Base-by-base conservation (phyloP, 2,113 vertebrate species). In the Apistogramma diplotaenia region DNA sequence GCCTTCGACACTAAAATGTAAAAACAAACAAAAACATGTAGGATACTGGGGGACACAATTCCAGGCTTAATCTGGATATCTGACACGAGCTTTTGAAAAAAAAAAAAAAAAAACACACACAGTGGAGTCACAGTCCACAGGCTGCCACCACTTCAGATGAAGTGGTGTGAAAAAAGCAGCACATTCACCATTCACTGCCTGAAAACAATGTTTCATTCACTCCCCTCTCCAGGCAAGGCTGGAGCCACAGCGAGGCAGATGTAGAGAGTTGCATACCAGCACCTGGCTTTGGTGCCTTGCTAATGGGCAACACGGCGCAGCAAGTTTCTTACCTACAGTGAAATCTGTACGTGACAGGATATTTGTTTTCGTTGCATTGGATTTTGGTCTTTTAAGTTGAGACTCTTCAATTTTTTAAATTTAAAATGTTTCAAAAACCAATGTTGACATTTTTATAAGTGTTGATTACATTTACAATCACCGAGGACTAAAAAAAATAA, bases 201-300 rank as follows among this genome's bases (percentile, higher is more conserved):
- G 72, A 77, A 87, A 86, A 94, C 93, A 92, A 91, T 86, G 90
- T 87, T 88, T 91, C 89, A 90, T 94, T 94, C 93, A 93, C 81
- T 78, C 12, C 49, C 71, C 85, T 86, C 72, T 72, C 49, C 21
- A 16, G 19, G 76, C 73, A 2, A 74, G 76, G 85, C 81, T 4
- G 65, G 37, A 72, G 91, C 82, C 71, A 29, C 81, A 71, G 81
- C 0, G 43, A 78, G 75, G 82, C 75, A 23, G 78, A 74, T 77
- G 75, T 6, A 49, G 75, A n/a, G 53, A 82, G 81, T 55, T 18
- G 3, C 74, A 31, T 3, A 75, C 46, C 81, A 40, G 9, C 29
- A 54, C 7, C 60, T 67, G 73, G 19, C 10, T 62, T 54, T 35
- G 67, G 56, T 89, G 84, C 83, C 86, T 92, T 87, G 90, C 91